These are phyloP conservation scores for Brachymystax lenok DNA, from an alignment of 2,797 vertebrate genomes.

Conservation along the genomic window DNA sequence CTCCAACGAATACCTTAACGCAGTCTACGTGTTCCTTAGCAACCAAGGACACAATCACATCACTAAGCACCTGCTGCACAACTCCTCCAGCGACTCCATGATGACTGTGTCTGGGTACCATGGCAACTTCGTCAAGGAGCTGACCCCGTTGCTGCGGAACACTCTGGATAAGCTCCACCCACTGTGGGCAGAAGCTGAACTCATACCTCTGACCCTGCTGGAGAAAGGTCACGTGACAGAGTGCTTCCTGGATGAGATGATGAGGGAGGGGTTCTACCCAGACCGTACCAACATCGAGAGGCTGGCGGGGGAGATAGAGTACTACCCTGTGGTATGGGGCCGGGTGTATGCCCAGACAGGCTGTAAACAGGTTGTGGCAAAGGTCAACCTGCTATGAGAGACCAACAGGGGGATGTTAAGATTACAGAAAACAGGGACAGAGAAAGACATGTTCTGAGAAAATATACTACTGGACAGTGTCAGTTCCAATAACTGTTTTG, in stretches of 20 bases:
- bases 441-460: background rate
- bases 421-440: background rate
- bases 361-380: slow-evolving; percentile 92
- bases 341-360: slow-evolving; percentile 83
- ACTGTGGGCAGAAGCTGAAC: slow-evolving; percentile 81
- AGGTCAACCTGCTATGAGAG: slow-evolving; percentile 86
- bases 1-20: slow-evolving; percentile 87
- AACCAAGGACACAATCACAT: slow-evolving; percentile 83
- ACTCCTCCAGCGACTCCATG: slow-evolving; percentile 71
- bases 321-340: slow-evolving; percentile 76
- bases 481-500: background rate
- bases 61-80: slow-evolving; percentile 86
- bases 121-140: slow-evolving; percentile 62
- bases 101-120: slow-evolving; percentile 24
- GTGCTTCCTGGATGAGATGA: slow-evolving; percentile 93
- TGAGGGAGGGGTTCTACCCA: slow-evolving; percentile 91
- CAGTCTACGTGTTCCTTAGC: slow-evolving; percentile 90
- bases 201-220: slow-evolving; percentile 84
- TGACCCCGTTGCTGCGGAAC: slow-evolving; percentile 69
- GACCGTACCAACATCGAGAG: slow-evolving; percentile 82
- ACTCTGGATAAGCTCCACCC: slow-evolving; percentile 73
- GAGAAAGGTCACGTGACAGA: slow-evolving; percentile 84
- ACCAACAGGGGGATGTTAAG: background rate
- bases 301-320: slow-evolving; percentile 83
- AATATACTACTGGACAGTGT: background rate